Conservation (phyloP, 2,888 invertebrate genomes). For the Arrhopalites spinosus region DNA sequence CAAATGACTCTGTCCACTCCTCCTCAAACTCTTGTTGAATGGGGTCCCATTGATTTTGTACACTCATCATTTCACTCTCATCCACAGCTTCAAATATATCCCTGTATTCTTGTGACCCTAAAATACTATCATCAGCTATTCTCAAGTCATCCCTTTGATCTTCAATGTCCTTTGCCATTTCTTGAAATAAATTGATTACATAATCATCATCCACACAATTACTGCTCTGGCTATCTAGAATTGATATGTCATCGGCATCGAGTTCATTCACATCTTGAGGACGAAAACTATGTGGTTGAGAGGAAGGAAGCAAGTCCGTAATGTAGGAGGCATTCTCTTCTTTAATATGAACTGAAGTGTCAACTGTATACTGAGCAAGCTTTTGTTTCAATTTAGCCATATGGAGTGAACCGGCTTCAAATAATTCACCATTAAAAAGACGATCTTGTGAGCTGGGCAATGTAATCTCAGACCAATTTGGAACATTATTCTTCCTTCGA, state of each 20-base stretch:
- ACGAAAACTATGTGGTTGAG: slow-evolving; percentile 14
- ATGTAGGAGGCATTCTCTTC: too few species aligned
- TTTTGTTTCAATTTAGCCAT: slow-evolving; percentile 1
- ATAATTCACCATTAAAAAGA: slow-evolving; percentile 55
- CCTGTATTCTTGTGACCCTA: background rate
- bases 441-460: slow-evolving; percentile 71
- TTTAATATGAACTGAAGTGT: background rate
- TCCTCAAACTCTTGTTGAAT: background rate
- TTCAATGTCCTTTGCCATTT: slow-evolving; percentile 25
- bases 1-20: slow-evolving; percentile 31
- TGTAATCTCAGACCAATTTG: slow-evolving; percentile 64
- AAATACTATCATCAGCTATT: background rate
- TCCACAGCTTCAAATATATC: background rate
- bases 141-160: background rate
- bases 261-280: slow-evolving; percentile 12
- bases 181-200: slow-evolving; percentile 33
- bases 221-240: background rate
- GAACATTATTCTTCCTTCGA: slow-evolving; percentile 59
- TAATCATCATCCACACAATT: slow-evolving; percentile 18
- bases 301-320: slow-evolving; percentile 11
- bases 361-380: background rate
- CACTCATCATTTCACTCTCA: background rate
- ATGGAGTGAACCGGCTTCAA: slow-evolving; percentile 15
- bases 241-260: slow-evolving; percentile 20
- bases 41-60: background rate